Conservation (phyloP, 2,888 invertebrate genomes). For the Rhaphigaster nebulosa region DNA sequence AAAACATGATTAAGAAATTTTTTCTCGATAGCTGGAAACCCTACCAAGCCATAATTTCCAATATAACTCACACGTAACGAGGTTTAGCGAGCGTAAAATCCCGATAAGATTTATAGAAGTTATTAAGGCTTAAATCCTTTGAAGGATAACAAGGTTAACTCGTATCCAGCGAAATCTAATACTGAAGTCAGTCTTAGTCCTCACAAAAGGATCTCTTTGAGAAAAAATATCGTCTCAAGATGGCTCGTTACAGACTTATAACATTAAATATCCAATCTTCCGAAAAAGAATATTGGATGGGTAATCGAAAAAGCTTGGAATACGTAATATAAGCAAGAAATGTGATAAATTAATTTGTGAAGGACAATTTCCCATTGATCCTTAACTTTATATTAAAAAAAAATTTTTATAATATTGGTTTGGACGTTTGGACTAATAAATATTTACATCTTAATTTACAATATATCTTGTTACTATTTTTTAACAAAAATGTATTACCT, state of each 20-base stretch:
- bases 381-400: no score
- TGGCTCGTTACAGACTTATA: background rate
- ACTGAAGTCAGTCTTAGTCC: background rate
- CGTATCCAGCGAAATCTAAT: background rate
- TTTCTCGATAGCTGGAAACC: background rate
- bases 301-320: background rate
- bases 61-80: background rate
- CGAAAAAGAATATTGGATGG: background rate
- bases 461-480: no score
- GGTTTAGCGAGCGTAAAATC: background rate
- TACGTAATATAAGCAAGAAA: background rate
- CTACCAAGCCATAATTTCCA: background rate
- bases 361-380: no score
- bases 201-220: background rate
- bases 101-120: constrained; percentile 11
- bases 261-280: background rate
- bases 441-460: no score
- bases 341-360: no score
- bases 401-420: no score
- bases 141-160: constrained; percentile 6
- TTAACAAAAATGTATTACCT: no score
- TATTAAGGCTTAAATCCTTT: background rate
- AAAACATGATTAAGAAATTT: background rate
- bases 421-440: no score
- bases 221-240: background rate